Evolutionary conservation across 2,888 invertebrate species (phyloP).

Genomic region (Acanthosoma haemorrhoidale): DNA sequence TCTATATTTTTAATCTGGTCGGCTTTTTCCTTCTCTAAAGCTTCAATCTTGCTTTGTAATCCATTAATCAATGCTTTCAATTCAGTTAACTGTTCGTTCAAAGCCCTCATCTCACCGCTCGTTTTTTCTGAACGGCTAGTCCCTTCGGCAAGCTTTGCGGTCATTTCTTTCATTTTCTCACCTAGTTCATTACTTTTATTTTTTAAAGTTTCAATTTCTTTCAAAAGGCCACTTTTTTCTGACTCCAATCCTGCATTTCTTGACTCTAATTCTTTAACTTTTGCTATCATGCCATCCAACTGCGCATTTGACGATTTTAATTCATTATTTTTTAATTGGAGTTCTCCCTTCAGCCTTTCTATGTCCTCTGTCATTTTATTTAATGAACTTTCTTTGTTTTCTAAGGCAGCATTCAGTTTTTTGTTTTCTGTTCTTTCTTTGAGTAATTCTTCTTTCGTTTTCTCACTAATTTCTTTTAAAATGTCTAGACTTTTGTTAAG

Average conservation of each 20-base stretch:
- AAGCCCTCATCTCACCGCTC: neutral
- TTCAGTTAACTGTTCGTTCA: conserved; percentile 10
- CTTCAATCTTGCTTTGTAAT: neutral
- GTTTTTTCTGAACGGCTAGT: neutral
- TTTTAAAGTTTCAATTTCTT: neutral
- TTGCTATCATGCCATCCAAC: neutral
- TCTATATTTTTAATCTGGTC: neutral
- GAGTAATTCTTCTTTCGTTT: conserved; percentile 20
- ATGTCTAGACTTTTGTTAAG: conserved; percentile 18
- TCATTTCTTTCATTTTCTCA: conserved; percentile 23
- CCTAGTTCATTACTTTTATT: neutral
- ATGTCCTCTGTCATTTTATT: neutral
- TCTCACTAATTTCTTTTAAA: conserved; percentile 13
- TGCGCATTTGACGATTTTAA: neutral
- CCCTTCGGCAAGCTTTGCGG: conserved; percentile 8
- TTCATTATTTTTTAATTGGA: conserved; percentile 9
- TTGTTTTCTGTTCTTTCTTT: conserved; percentile 5
- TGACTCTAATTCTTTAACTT: conserved; percentile 23
- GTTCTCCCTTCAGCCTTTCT: neutral
- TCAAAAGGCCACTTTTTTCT: conserved; percentile 8
- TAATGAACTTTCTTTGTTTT: neutral
- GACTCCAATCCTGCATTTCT: conserved; percentile 9
- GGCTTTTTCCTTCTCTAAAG: neutral
- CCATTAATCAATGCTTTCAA: neutral
- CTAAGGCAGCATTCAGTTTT: neutral